Percentiles rank a stretch among this genome's conserved stretches.
These are phyloP conservation scores for Nesoenas mayeri DNA, from an alignment of 2,113 vertebrate species.

Conservation along the genomic window DNA sequence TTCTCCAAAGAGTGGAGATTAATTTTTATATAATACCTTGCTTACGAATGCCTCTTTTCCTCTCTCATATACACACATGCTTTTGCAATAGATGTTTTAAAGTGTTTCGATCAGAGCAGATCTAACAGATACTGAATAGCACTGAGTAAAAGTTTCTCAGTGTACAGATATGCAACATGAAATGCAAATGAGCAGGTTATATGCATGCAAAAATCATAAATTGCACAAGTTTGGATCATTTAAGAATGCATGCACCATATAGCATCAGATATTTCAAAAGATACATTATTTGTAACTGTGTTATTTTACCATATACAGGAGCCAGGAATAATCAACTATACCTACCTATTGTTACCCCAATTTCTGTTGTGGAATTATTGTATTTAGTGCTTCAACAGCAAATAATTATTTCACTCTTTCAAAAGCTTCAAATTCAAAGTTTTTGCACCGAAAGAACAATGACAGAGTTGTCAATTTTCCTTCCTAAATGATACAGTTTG, in stretches of 20 bases:
- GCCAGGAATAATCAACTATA: neutral
- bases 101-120: neutral
- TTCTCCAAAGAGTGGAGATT: neutral
- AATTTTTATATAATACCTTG: neutral
- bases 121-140: neutral
- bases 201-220: neutral
- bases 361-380: neutral
- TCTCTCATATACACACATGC: neutral
- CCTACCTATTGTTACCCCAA: neutral
- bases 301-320: neutral
- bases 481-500: neutral
- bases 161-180: neutral
- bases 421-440: neutral
- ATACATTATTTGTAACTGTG: neutral
- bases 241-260: neutral
- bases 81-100: neutral
- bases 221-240: neutral
- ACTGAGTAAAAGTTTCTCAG: neutral
- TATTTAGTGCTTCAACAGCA: neutral
- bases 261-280: neutral
- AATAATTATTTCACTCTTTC: neutral
- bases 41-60: neutral
- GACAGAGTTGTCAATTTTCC: neutral
- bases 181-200: neutral
- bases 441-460: neutral